Evolutionary conservation across 2,888 invertebrate genomes (phyloP).

Genomic region (Loripinus fragilis): DNA sequence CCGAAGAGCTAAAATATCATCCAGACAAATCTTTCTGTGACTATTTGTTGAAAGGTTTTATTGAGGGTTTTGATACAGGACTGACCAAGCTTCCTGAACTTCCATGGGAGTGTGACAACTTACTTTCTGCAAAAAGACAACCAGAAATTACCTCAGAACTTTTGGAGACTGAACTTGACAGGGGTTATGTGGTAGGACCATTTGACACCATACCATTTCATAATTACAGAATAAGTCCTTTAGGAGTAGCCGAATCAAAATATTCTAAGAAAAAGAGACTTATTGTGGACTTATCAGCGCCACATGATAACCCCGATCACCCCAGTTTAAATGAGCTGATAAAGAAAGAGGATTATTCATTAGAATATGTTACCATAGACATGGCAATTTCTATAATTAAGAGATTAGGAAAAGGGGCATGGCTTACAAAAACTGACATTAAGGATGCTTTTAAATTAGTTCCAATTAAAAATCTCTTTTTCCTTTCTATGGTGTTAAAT

Average conservation of each 20-base stretch:
- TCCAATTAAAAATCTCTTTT: slow-evolving; percentile 38
- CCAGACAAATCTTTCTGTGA: background rate
- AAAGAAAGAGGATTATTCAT: slow-evolving; percentile 46
- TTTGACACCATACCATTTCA: slow-evolving; percentile 29
- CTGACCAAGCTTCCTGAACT: no score
- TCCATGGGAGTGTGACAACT: slow-evolving; percentile 31
- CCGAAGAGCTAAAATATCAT: background rate
- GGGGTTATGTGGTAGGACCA: no score
- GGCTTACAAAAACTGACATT: slow-evolving; percentile 52
- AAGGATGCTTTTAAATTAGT: slow-evolving; percentile 53
- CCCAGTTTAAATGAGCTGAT: slow-evolving; percentile 55
- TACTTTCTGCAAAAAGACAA: slow-evolving; percentile 35
- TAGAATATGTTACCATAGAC: slow-evolving; percentile 53
- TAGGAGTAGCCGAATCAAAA: slow-evolving; percentile 57
- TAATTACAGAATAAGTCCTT: slow-evolving; percentile 41
- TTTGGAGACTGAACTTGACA: slow-evolving; percentile 41
- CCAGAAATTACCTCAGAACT: slow-evolving; percentile 32
- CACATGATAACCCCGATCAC: slow-evolving; percentile 43
- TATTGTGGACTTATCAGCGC: slow-evolving; percentile 56
- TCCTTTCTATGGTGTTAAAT: slow-evolving; percentile 47
- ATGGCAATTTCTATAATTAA: slow-evolving; percentile 47
- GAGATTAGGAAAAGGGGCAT: slow-evolving; percentile 24
- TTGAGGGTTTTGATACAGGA: slow-evolving; percentile 3
- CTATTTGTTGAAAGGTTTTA: background rate
- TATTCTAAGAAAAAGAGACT: no score